Evolutionary conservation across 2,113 vertebrate genomes (phyloP).

Genomic region (Nycticebus coucang): DNA sequence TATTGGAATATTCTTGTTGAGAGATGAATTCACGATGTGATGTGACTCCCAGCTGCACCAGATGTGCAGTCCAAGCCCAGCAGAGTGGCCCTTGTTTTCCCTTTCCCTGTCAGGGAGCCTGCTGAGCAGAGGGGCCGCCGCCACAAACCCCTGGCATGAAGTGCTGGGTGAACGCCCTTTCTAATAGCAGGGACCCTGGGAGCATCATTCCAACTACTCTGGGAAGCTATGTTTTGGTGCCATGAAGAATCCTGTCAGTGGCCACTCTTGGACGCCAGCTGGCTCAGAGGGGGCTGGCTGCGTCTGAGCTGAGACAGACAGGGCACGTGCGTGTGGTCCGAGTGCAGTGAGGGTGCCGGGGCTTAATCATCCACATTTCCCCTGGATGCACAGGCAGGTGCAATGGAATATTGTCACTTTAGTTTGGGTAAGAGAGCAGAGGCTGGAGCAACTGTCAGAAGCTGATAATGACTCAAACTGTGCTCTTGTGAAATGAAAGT

Average conservation of each 20-base stretch:
- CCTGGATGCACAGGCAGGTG: background rate
- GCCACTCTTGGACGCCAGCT: background rate
- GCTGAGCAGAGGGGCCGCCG: rapidly evolving
- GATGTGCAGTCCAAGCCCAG: rapidly evolving
- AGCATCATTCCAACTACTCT: rapidly evolving
- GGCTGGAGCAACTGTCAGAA: conserved; percentile 24
- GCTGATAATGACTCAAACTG: conserved; percentile 9
- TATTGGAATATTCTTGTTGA: rapidly evolving
- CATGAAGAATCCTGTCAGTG: rapidly evolving
- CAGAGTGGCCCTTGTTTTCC: rapidly evolving
- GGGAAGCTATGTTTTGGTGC: rapidly evolving
- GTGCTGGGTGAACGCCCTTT: rapidly evolving
- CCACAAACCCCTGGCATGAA: rapidly evolving
- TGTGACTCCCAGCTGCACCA: rapidly evolving
- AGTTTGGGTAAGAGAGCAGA: conserved; percentile 46
- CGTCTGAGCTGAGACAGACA: background rate
- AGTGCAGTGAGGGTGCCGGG: background rate
- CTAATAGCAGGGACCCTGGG: rapidly evolving
- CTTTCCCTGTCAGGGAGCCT: no score
- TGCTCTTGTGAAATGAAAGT: background rate
- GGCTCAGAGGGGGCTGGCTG: background rate
- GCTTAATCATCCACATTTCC: background rate
- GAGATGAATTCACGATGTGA: rapidly evolving
- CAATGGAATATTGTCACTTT: background rate
- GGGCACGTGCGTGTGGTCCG: background rate